phyloP scores from a whole-genome alignment of 2,888 invertebrate genomes.

The Lepetodrilus schrolli region DNA sequence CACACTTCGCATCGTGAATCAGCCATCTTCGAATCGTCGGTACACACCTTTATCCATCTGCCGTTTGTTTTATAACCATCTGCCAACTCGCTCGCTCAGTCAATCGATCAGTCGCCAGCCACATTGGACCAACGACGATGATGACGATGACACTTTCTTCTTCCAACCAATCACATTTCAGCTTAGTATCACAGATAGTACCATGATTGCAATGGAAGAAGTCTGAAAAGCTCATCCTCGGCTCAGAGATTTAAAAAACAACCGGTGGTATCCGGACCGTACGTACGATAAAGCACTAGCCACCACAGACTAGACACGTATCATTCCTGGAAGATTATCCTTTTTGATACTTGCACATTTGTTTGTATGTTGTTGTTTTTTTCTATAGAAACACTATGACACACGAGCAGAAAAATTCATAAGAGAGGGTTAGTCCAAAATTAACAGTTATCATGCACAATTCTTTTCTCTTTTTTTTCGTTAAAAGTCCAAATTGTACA shows the following conservation, averaged over 20 bases:
- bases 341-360: conserved; percentile 24
- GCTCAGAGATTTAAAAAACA: neutral
- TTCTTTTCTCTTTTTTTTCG: too few relatives aligned
- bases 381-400: conserved; percentile 1
- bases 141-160: conserved; percentile 17
- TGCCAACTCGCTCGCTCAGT: conserved; percentile 13
- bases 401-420: neutral
- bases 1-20: neutral
- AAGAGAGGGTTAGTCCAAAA: neutral
- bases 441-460: neutral
- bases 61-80: conserved; percentile 10
- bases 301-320: conserved; percentile 17
- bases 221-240: conserved; percentile 25
- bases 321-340: conserved; percentile 17
- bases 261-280: conserved; percentile 15
- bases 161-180: conserved; percentile 31
- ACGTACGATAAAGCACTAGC: conserved; percentile 5
- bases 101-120: too few relatives aligned
- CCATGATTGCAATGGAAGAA: conserved; percentile 31
- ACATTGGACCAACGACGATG: too few relatives aligned
- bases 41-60: conserved; percentile 8
- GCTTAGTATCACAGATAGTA: conserved; percentile 28
- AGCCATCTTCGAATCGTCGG: neutral
- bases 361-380: too few relatives aligned
- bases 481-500: too few relatives aligned